Base-by-base conservation (phyloP, 2,797 vertebrate genomes). In the Clarias pachynema region DNA sequence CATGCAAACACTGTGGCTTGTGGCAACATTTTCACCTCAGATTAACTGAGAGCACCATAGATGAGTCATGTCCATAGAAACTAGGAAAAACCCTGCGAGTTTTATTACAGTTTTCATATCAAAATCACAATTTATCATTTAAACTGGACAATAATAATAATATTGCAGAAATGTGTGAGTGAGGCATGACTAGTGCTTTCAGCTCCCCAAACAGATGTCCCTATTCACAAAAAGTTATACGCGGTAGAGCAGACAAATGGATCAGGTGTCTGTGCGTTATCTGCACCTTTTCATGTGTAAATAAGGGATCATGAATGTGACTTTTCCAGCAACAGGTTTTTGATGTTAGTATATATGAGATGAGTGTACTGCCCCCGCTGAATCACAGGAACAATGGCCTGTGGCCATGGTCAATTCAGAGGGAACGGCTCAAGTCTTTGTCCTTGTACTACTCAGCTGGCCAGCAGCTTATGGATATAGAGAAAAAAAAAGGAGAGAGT, bases 231-330 rank as follows among this genome's bases (percentile, higher is more conserved):
- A 88, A 84, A 84, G 85, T 88, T 72, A 84, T 88, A 81, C 81
- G 57, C 65, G 65, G 87, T 82, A 69, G 77, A 5, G 14, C n/a
- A 49, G 81, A 82, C 72, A 66, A 89, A 84, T 82, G 89, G 88
- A 89, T 90, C 81, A 83, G 88, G 85, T 87, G 84, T 88, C 87
- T 81, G 70, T 56, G 73, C 75, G 75, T 87, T 86, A 89, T 89
- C 82, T 85, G 81, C 68, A 44, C 74, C 84, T 89, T 89, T 88
- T 90, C 88, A 90, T 89, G 88, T 90, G 89, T 87, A 88, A 90
- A 90, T 89, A 86, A 86, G 74, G 87, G 86, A 88, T 86, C 44
- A 26, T 87, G 85, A 89, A 86, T 86, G 87, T 89, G 85, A 88
- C 87, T 87, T 87, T 82, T 87, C 82, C 56, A 60, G 84, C 84